Evolutionary conservation across 2,797 vertebrate species (phyloP).

Genomic region (Phataginus tricuspis): DNA sequence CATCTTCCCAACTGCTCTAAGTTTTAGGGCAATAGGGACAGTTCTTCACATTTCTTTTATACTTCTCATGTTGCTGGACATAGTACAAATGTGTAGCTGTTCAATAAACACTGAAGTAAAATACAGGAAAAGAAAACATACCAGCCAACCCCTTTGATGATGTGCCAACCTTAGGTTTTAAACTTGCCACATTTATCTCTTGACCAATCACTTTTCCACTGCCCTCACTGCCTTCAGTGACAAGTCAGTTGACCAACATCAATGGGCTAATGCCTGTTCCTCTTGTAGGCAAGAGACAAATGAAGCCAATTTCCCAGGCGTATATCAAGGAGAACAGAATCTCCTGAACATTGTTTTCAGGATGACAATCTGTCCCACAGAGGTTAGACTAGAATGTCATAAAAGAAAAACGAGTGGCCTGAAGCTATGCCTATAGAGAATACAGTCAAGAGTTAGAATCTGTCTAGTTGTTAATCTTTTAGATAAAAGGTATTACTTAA

Average conservation of each 20-base stretch:
- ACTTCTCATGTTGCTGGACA: not conserved
- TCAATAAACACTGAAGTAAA: not conserved
- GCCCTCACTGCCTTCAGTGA: not conserved
- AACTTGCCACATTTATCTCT: not conserved
- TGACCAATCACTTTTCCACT: not conserved
- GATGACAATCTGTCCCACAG: not conserved
- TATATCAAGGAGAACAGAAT: not conserved
- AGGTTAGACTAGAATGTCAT: not conserved
- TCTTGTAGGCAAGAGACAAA: not conserved
- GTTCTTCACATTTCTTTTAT: not conserved
- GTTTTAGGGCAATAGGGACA: not conserved
- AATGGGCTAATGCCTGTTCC: rapidly evolving
- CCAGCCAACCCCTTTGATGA: not conserved
- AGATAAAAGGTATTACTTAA: not conserved
- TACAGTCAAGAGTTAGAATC: not conserved
- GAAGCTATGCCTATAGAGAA: not conserved
- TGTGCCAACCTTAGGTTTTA: not conserved
- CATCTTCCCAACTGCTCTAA: not conserved
- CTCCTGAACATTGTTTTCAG: not conserved
- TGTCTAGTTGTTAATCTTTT: not conserved
- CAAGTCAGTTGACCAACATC: not conserved
- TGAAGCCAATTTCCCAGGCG: not conserved
- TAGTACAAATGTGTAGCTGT: not conserved
- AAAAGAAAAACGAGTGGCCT: not conserved
- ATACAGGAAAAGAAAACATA: not conserved